Conservation (phyloP, 2,113 vertebrate species). For the Motacilla alba region DNA sequence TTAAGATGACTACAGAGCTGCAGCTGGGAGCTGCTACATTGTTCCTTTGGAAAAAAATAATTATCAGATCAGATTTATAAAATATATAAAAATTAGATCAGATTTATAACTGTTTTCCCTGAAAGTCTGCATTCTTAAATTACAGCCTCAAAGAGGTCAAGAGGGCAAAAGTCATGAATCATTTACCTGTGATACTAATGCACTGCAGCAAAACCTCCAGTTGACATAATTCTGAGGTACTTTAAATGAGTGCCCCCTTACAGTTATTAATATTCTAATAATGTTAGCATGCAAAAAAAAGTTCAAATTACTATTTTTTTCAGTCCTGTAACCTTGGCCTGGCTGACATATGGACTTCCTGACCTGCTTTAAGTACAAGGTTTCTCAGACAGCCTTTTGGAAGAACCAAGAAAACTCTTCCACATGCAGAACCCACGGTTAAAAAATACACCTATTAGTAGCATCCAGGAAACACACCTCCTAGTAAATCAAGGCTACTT, state of each 20-base stretch:
- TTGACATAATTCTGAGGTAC: not conserved
- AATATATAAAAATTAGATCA: not conserved
- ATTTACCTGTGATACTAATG: not conserved
- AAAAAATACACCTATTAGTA: not conserved
- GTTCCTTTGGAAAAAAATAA: not conserved
- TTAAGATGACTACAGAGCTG: not conserved
- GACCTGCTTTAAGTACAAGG: not conserved
- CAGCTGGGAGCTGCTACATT: not conserved
- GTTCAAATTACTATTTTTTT: not conserved
- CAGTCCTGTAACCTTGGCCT: not conserved
- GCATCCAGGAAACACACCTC: not conserved
- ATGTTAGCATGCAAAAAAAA: not conserved
- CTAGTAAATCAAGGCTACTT: not conserved
- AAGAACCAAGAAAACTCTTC: not conserved
- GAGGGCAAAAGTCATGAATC: not conserved
- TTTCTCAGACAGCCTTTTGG: not conserved
- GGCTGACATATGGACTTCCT: not conserved
- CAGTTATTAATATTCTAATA: not conserved
- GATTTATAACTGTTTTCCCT: not conserved
- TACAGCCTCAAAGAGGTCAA: not conserved
- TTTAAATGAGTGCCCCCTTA: not conserved
- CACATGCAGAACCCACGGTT: not conserved
- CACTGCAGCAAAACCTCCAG: not conserved
- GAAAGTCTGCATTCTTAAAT: not conserved
- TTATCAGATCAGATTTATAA: not conserved